Evolutionary conservation across 2,797 vertebrate genomes (phyloP), one percentile per base, ranked within the genome.

Genomic region (Tarsius wallacei): DNA sequence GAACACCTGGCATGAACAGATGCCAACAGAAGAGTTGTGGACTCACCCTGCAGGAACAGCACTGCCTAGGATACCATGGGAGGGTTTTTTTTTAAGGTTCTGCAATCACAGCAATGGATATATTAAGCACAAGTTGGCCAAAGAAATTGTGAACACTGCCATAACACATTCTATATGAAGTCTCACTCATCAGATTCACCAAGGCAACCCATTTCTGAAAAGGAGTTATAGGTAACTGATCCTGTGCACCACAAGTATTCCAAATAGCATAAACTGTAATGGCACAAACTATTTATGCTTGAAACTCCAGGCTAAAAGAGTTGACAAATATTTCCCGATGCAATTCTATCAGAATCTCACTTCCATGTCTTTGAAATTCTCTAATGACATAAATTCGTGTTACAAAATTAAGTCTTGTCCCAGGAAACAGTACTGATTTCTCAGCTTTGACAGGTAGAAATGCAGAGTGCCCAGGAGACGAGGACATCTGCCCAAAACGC

Each of bases 291-390:
- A 87, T 91, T 70, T 91, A 33, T 57, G 42, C 77, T 91, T 74
- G 1, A 96, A 97, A 96, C 90, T 76, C 57, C 59, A 68, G 94
- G 84, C 68, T 24, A 88, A 84, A 93, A 80, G 95, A 81, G 7
- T 84, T 84, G 55, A 85, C 12, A 94, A 96, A 94, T 74, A 49
- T 42, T 92, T 64, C 10, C 0, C 22, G n/a, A 63, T 87, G 63
- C 4, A 87, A 90, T n/a, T 64, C 31, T 76, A 95, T 90, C 78
- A 91, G 82, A 97, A 86, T 55, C 21, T 81, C 61, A 6, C 26
- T 63, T 93, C 42, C 33, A 85, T 51, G 89, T 76, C 82, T 92
- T 9, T 12, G 26, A 90, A 91, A 77, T 15, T 19, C 73, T 71
- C 21, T 82, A 86, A 87, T 85, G 68, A 73, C 53, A 94, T 81